Conservation (phyloP, 2,797 vertebrate genomes). For the Coilia nasus region DNA sequence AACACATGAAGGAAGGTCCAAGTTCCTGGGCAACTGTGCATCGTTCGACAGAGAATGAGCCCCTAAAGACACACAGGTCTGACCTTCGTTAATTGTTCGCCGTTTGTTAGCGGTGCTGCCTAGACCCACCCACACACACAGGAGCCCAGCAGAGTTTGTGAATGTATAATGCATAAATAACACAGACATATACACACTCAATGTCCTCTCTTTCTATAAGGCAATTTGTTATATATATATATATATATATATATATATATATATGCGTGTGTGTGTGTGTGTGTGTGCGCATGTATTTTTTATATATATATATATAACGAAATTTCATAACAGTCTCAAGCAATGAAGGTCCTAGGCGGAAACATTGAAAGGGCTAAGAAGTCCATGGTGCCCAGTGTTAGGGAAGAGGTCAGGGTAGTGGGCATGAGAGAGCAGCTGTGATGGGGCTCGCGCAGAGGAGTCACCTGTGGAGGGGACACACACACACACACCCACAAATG, state of each 20-base stretch:
- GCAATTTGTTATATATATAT: neutral
- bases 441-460: neutral
- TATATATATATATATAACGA: neutral
- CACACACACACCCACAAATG: constrained; percentile 24
- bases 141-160: neutral
- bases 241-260: neutral
- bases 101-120: neutral
- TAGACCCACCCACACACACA: neutral
- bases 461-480: neutral
- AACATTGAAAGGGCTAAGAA: neutral
- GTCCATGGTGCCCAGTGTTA: neutral
- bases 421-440: neutral
- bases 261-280: no score
- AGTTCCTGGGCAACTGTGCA: neutral
- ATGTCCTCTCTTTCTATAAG: neutral
- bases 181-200: neutral
- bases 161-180: constrained; percentile 16
- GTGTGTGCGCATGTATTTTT: no score
- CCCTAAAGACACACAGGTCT: neutral
- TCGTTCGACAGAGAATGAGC: neutral
- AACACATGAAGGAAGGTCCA: neutral
- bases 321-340: constrained; percentile 17
- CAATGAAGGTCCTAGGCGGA: constrained; percentile 27
- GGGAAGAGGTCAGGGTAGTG: neutral
- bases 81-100: neutral